Evolutionary conservation across 2,113 vertebrate genomes (phyloP).

Genomic region (Rallus limicola): DNA sequence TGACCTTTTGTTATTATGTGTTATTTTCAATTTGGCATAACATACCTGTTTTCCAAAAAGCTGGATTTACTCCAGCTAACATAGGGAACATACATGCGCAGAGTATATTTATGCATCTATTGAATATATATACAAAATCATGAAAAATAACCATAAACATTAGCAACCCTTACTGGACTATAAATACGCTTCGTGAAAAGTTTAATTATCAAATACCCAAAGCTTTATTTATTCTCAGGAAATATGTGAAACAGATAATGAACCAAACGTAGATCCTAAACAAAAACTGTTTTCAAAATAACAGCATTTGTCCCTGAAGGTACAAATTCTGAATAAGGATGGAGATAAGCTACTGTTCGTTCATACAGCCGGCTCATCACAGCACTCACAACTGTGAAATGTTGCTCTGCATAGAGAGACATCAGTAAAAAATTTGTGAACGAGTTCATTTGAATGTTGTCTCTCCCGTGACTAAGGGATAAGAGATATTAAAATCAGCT

Average conservation of each 20-base stretch:
- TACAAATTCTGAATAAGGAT: conserved; percentile 13
- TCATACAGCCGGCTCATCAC: not conserved
- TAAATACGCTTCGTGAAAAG: not conserved
- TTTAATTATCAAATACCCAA: conserved; percentile 5
- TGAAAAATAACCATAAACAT: not conserved
- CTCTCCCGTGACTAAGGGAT: not conserved
- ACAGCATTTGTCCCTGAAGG: not conserved
- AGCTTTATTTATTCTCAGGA: conserved; percentile 9
- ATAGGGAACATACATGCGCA: not conserved
- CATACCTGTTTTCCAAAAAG: not conserved
- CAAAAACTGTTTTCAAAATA: conserved; percentile 12
- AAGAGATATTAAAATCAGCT: not conserved
- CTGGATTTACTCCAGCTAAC: not conserved
- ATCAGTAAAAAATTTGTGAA: not conserved
- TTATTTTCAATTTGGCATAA: not conserved
- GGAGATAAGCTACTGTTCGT: not conserved
- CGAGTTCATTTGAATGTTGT: not conserved
- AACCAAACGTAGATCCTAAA: conserved; percentile 4
- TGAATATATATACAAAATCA: not conserved
- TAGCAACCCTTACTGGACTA: not conserved
- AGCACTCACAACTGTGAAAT: not conserved
- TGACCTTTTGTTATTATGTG: not conserved
- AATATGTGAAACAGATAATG: conserved; percentile 9
- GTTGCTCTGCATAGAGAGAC: not conserved
- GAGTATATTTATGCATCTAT: not conserved